Base-by-base conservation (phyloP, 2,888 invertebrate genomes). In the Hirtodrosophila histrioides region DNA sequence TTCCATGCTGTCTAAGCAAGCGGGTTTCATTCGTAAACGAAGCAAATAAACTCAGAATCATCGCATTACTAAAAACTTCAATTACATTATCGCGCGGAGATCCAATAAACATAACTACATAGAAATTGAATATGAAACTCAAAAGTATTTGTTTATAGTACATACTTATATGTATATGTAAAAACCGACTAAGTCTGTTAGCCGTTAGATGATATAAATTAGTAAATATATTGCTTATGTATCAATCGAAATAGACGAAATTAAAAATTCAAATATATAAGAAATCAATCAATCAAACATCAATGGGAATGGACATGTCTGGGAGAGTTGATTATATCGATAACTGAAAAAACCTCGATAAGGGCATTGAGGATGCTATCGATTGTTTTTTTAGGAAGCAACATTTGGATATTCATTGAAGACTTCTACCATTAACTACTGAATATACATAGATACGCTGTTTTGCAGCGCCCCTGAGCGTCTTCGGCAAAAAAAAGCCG, bases 181-280 rank as follows among this genome's bases (percentile, higher is more conserved):
- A 69, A 68, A 76, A 63, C 63, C 67, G 78, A 86, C 86, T 80
- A 82, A 82, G 82, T 82, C 82, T 82, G 87, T 82, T 82, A 85
- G 87, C 64, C 57, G 70, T 85, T 82, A 82, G 76, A 62, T 64
- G 72, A 82, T 69, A 75, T 55, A 57, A 44, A 73, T 69, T 78
- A 86, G 64, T 66, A 49, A 58, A 75, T 69, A 73, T 66, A 76
- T 69, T 75, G 84, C 71, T 74, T 71, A 65, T 56, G 66, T 74
- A 69, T 75, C 58, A 50, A 57, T 73, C 61, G 57, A 73, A 75
- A 36, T 67, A 58, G 75, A 63, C 45, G 54, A 68, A 65, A 57
- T 66, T 54, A 57, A 56, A 64, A 51, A 66, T 49, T 41, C 43
- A 44, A 69, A 65, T 46, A 60, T 53, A 72, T 51, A 36, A 46